Percentiles rank a stretch among this genome's conserved stretches.
Conservation (phyloP, 2,113 vertebrate species). For the Rostratula benghalensis region DNA sequence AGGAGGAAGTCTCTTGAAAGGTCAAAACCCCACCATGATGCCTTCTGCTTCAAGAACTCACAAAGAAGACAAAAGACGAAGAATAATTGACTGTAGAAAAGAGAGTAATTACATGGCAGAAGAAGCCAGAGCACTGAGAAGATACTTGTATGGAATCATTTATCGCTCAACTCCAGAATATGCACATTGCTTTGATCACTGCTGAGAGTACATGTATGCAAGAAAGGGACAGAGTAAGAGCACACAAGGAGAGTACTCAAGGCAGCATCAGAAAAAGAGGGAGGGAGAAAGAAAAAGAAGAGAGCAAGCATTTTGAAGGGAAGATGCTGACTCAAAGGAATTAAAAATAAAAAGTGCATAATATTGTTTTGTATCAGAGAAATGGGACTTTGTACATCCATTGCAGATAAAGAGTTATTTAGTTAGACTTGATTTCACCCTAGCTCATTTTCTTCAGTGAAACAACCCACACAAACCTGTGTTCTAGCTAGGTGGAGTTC, state of each 20-base stretch:
- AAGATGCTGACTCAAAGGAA: conserved; percentile 14
- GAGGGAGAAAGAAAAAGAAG: neutral
- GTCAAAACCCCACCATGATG: neutral
- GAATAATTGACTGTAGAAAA: neutral
- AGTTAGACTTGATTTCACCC: neutral
- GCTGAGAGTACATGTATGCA: neutral
- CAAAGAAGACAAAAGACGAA: neutral
- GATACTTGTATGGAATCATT: neutral
- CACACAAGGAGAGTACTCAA: neutral
- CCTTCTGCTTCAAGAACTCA: neutral
- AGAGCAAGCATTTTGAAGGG: neutral
- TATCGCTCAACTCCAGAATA: neutral
- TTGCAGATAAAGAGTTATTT: neutral
- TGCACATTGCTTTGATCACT: neutral
- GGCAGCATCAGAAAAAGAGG: neutral
- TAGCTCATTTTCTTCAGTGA: neutral
- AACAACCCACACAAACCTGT: neutral
- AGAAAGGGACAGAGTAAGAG: neutral
- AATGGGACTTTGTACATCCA: conserved; percentile 32
- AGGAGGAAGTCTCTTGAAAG: neutral
- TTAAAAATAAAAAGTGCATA: neutral
- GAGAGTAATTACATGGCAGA: neutral
- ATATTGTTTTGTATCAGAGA: neutral
- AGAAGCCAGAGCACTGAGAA: neutral
- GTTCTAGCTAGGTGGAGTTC: neutral